Evolutionary conservation across 2,797 vertebrate genomes (phyloP), one percentile per base, ranked within the genome.

Genomic region (Synaphobranchus kaupii): DNA sequence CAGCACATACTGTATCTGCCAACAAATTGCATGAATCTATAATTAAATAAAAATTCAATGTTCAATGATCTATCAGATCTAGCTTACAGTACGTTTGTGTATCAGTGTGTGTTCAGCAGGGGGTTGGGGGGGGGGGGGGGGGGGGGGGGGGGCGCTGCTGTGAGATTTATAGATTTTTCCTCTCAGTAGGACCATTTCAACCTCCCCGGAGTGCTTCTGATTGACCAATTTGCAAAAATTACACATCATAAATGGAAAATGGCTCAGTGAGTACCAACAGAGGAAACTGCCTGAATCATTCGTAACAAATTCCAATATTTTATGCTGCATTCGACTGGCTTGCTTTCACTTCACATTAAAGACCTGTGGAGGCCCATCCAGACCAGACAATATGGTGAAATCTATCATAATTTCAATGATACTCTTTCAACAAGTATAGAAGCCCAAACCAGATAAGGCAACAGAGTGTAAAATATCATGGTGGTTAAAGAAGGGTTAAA

Each of bases 401-500:
- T 20, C 44, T 17, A 86, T 44, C 20, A 80, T 58, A 9, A 58
- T 80, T 86, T 60, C 39, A 34, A 86, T 60, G 34, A 80, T 15
- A 31, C 20, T n/a, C 25, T 8, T 81, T 39, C 76, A 28, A 48
- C 22, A 68, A 28, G 52, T 48, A 48, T 44, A 63, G 44, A 48
- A 66, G 39, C 52, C 52, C 66, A 47, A 50, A 83, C 10, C 3
- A 28, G 28, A 68, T 34, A 39, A 63, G 34, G 34, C 31, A 76
- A 52, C 34, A 44, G 39, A n/a, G 50, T 58, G 83, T 54, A 20
- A 81, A 81, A 48, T 81, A 81, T 48, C 9, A 50, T 48, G 20
- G 47, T 81, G 78, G 68, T 78, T 80, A 80, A 86, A 89, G 84
- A 91, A 13, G 66, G 71, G 52, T 88, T 86, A 76, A 87, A 73